Percentiles rank a stretch among this genome's conserved stretches.
Conservation (phyloP, 2,797 vertebrate genomes). For the Melanotaenia nigrans region DNA sequence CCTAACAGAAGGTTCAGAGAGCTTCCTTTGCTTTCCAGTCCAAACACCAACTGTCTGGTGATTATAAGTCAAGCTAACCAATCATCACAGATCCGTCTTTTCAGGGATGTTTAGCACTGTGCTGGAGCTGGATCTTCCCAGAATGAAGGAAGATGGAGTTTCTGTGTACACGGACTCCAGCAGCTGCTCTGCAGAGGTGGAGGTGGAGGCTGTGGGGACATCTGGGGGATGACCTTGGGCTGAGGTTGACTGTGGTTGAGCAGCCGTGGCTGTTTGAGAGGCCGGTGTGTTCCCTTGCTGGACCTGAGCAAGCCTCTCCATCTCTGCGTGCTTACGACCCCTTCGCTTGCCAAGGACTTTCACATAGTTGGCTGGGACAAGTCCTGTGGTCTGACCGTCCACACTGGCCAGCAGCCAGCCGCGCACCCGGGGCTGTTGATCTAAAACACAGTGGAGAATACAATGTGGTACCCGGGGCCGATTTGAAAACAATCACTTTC, state of each 20-base stretch:
- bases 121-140: constrained; percentile 35
- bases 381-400: constrained; percentile 91
- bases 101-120: constrained; percentile 60
- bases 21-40: not conserved
- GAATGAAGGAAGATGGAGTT: constrained; percentile 62
- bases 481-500: too few species aligned
- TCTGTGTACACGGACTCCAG: constrained; percentile 90
- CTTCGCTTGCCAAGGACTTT: constrained; percentile 94
- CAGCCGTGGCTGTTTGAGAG: constrained; percentile 18
- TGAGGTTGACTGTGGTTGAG: constrained; percentile 12
- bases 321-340: constrained; percentile 85
- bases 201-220: constrained; percentile 24
- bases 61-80: constrained; percentile 15
- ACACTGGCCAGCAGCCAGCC: constrained; percentile 95
- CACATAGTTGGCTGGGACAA: constrained; percentile 95
- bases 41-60: constrained; percentile 2
- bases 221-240: constrained; percentile 37
- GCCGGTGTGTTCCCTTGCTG: constrained; percentile 58
- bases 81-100: constrained; percentile 76
- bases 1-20: not conserved
- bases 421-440: constrained; percentile 93
- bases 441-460: constrained; percentile 69
- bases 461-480: not conserved
- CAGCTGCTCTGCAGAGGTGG: constrained; percentile 83
- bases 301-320: constrained; percentile 80